These are phyloP conservation scores for Liopterus haemorrhoidalis DNA, from an alignment of 2,888 invertebrate species.

Conservation along the genomic window DNA sequence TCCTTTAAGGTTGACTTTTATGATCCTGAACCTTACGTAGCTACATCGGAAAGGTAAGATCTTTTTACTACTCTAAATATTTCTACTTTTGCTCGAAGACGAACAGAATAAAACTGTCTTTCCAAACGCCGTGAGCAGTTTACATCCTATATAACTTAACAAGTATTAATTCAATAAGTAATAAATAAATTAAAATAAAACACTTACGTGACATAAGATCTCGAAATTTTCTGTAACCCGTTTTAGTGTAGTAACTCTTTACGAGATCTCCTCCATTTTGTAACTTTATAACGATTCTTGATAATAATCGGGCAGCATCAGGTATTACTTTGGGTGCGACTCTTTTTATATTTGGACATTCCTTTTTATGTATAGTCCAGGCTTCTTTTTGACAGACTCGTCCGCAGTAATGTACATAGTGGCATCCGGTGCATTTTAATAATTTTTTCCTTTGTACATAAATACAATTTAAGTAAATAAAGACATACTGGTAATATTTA, in stretches of 20 bases:
- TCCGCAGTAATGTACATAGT: constrained; percentile 77
- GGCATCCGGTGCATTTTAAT: constrained; percentile 76
- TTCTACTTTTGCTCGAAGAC: too few relatives aligned
- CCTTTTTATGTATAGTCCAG: constrained; percentile 77
- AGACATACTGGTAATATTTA: constrained; percentile 20
- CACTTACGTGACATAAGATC: constrained; percentile 87
- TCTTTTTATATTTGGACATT: constrained; percentile 71
- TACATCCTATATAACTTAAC: too few relatives aligned
- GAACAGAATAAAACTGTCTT: too few relatives aligned
- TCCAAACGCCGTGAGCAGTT: too few relatives aligned
- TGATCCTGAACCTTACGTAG: too few relatives aligned
- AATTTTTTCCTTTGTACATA: constrained; percentile 58
- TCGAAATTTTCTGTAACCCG: constrained; percentile 68
- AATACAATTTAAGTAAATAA: constrained; percentile 20
- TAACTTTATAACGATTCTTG: constrained; percentile 66
- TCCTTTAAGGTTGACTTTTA: too few relatives aligned
- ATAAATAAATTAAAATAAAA: too few relatives aligned
- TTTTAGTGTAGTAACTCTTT: constrained; percentile 63
- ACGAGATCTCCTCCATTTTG: constrained; percentile 61
- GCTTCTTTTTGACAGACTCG: constrained; percentile 72
- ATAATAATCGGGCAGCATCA: constrained; percentile 75
- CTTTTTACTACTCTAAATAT: too few relatives aligned
- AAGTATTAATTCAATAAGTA: too few relatives aligned
- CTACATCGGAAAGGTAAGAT: too few relatives aligned
- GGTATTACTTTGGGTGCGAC: constrained; percentile 68